Percentiles rank a stretch among this genome's conserved stretches.
Evolutionary conservation across 2,888 invertebrate species (phyloP).

Genomic region (Tetranychus truncatus): DNA sequence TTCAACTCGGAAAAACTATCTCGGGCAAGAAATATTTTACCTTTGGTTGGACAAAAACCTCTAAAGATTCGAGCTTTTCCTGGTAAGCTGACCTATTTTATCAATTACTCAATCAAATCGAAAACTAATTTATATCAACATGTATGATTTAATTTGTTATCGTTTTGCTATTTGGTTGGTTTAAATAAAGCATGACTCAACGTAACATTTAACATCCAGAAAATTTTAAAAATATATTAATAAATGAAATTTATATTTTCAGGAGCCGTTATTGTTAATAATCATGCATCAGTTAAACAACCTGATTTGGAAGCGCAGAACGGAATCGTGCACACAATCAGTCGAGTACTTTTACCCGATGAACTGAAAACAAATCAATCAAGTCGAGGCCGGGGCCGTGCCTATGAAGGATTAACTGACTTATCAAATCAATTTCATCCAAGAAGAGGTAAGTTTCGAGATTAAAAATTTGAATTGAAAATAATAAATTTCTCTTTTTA

Average conservation of each 20-base stretch:
- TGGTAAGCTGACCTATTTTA: not conserved
- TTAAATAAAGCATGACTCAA: not conserved
- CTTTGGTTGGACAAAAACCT: not conserved
- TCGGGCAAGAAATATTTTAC: not conserved
- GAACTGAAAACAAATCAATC: not conserved
- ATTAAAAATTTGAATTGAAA: not conserved
- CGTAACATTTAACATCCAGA: too few species aligned
- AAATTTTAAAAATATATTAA: not conserved
- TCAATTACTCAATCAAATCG: not conserved
- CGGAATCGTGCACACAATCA: constrained; percentile 20
- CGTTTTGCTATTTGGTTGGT: too few species aligned
- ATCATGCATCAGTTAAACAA: constrained; percentile 13
- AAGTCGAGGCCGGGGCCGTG: not conserved
- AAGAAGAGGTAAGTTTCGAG: not conserved
- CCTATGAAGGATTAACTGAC: not conserved
- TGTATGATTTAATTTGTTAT: too few species aligned
- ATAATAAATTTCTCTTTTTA: not conserved
- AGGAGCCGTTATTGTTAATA: constrained; percentile 14
- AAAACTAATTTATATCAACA: not conserved
- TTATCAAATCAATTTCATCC: not conserved
- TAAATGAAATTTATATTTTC: not conserved
- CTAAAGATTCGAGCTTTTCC: not conserved
- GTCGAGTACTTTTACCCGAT: constrained; percentile 16
- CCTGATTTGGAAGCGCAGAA: constrained; percentile 19
- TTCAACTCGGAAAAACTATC: not conserved